Evolutionary conservation across 2,113 vertebrate species (phyloP), one percentile per base, ranked within the genome.

Genomic region (Lamprologus callipterus): DNA sequence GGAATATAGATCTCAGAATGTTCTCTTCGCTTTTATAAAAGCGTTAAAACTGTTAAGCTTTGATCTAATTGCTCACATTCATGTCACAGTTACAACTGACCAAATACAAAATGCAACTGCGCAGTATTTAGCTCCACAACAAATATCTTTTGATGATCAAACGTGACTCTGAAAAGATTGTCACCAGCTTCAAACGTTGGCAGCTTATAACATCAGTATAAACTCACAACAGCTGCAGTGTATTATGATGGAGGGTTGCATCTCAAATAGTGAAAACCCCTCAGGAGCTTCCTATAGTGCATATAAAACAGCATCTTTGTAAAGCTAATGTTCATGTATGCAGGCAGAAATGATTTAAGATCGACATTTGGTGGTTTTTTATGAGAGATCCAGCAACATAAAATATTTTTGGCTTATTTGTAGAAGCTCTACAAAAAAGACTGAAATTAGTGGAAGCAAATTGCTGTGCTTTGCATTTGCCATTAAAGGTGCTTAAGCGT

Each of bases 1-100:
- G 35, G 47, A 86, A 85, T 70, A 63, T 55, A 73, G 35, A 58
- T 82, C 19, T 83, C 42, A 65, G 8, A 82, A 80, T 23, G 17
- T 45, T 51, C 31, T 82, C 45, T 49, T 78, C 0, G 26, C 9
- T n/a, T 28, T 49, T 51, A 51, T 51, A 33, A 78, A 51, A 49
- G 21, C 7, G 8, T 28, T 73, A 28, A 40, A 23, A 0, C 17
- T 31, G 26, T 78, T 31, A 51, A 13, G 42, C 0, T 49, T 31
- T 49, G 45, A 49, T 78, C 16, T 31, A n/a, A n/a, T 7, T 5
- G 6, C 73, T n/a, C 45, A 78, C 73, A 78, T 19, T 75, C 23
- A 28, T 49, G 42, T 37, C 60, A 65, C 10, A 8, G 33, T 17
- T 31, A 75, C 4, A 47, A 3, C 14, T 75, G 70, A 31, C 9